A percentile compares a stretch with the other conserved stretches of the same genome.
phyloP scores from a whole-genome alignment of 2,113 vertebrate species.

The Spizaetus ornatus region DNA sequence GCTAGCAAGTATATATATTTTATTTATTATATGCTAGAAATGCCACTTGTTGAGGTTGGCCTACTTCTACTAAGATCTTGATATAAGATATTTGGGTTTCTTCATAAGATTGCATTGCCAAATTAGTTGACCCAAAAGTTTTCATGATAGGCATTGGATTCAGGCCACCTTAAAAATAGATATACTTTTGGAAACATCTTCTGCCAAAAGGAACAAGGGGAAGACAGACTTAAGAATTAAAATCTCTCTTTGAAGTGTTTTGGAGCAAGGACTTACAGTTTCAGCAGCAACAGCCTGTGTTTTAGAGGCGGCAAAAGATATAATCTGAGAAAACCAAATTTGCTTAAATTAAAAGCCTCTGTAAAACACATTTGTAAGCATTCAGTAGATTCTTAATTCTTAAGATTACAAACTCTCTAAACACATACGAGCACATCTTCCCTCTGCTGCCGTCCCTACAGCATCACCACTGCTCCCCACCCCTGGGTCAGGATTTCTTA shows the following conservation, averaged over 20 bases:
- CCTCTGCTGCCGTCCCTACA: not conserved
- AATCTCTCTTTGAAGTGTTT: constrained; percentile 15
- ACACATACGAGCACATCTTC: not conserved
- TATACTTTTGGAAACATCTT: not conserved
- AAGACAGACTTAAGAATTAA: not conserved
- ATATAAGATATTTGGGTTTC: not conserved
- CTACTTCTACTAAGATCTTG: not conserved
- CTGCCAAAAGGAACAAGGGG: not conserved
- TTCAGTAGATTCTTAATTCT: not conserved
- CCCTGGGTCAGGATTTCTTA: not conserved
- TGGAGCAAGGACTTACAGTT: not conserved
- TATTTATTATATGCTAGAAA: not conserved
- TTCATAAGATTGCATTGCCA: not conserved
- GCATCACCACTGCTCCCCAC: not conserved
- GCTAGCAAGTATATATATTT: not conserved
- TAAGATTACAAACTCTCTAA: not conserved
- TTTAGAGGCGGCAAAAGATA: not conserved
- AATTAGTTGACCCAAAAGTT: not conserved
- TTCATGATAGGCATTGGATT: rapidly evolving
- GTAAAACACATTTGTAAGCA: not conserved
- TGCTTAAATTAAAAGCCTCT: constrained; percentile 22
- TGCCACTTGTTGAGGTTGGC: not conserved
- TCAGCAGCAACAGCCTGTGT: not conserved
- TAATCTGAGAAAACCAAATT: constrained; percentile 3
- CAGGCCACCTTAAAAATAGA: not conserved